These are phyloP conservation scores for Neocrepidodera transversa DNA, from an alignment of 2,888 invertebrate species.

Conservation along the genomic window DNA sequence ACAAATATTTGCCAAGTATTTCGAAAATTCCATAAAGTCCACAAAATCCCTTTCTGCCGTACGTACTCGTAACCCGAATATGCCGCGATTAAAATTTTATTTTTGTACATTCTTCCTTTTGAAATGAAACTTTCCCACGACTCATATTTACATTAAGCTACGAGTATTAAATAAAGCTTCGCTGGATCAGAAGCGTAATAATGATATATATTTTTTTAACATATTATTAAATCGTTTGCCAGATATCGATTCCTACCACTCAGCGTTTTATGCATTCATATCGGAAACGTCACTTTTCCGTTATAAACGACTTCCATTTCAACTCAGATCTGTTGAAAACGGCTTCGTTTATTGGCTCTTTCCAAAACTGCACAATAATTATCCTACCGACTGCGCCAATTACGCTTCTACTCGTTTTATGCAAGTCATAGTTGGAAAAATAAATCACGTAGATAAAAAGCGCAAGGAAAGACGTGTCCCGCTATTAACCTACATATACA, in stretches of 20 bases:
- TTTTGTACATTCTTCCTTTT: not conserved
- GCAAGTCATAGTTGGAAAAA: slow-evolving; percentile 24
- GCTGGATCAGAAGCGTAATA: too few relatives aligned
- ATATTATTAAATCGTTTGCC: too few relatives aligned
- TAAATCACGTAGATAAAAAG: slow-evolving; percentile 35
- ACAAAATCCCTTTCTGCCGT: not conserved
- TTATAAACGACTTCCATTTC: not conserved
- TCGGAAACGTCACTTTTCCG: not conserved
- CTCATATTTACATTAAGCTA: slow-evolving; percentile 23
- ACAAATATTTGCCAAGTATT: too few relatives aligned
- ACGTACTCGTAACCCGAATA: not conserved
- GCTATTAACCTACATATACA: slow-evolving; percentile 33
- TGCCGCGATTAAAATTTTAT: slow-evolving; percentile 13
- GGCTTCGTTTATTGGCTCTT: not conserved
- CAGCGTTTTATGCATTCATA: not conserved
- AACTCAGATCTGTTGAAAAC: slow-evolving; percentile 3
- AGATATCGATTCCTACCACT: too few relatives aligned
- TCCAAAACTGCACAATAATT: slow-evolving; percentile 7
- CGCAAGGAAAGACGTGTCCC: slow-evolving; percentile 25
- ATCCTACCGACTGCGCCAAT: slow-evolving; percentile 8
- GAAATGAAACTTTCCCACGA: slow-evolving; percentile 12
- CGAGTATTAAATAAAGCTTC: too few relatives aligned
- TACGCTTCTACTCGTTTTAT: slow-evolving; percentile 19
- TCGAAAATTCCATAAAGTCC: not conserved
- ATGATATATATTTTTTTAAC: too few relatives aligned